Evolutionary conservation across 2,797 vertebrate species (phyloP).

Genomic region (Melanogrammus aeglefinus): DNA sequence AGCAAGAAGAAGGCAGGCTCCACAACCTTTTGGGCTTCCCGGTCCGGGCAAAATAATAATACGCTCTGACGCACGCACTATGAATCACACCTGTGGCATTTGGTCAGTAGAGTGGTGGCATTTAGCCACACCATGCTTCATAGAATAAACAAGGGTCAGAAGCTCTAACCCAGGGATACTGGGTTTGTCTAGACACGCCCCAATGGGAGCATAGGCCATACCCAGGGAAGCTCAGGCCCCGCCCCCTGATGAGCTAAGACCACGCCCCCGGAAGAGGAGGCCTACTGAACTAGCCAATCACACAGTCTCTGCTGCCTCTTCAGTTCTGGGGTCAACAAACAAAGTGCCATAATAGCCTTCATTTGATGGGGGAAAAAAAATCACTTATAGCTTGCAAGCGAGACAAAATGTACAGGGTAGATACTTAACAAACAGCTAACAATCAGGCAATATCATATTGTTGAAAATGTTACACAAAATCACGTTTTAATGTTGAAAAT

Average conservation of each 20-base stretch:
- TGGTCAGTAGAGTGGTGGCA: conserved; percentile 52
- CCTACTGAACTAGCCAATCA: background rate
- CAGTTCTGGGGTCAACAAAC: background rate
- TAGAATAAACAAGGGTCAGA: background rate
- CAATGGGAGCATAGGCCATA: background rate
- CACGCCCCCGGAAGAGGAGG: background rate
- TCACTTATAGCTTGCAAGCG: background rate
- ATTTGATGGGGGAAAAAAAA: too few species aligned
- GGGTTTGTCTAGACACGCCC: background rate
- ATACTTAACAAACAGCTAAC: background rate
- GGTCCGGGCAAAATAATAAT: conserved; percentile 55
- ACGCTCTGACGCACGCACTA: conserved; percentile 49
- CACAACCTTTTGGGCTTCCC: conserved; percentile 67
- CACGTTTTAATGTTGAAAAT: too few species aligned
- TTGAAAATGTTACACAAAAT: too few species aligned
- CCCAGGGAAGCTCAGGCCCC: background rate
- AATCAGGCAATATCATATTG: background rate
- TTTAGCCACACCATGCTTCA: conserved; percentile 34
- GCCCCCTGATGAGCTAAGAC: too few species aligned
- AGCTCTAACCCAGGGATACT: background rate
- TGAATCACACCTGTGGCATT: conserved; percentile 67
- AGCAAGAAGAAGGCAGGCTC: conserved; percentile 61
- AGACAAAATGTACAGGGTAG: background rate
- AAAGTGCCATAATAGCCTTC: background rate
- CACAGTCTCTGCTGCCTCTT: background rate